Conservation (phyloP, 2,113 vertebrate genomes). For the Myiozetetes cayanensis region DNA sequence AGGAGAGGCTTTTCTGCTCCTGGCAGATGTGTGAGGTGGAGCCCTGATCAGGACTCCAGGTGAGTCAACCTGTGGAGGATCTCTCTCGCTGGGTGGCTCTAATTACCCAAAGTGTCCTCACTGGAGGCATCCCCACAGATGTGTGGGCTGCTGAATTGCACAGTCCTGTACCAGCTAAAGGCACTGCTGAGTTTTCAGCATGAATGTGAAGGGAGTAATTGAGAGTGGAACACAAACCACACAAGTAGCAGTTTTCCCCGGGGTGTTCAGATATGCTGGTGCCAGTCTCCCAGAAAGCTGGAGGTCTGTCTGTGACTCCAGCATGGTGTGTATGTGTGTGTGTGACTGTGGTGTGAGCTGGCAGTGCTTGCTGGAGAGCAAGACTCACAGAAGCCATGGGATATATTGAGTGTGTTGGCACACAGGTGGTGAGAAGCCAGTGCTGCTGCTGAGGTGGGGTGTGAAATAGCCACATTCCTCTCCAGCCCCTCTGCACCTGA, state of each 20-base stretch:
- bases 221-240: background rate
- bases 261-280: background rate
- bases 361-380: background rate
- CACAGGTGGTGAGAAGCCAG: accelerated
- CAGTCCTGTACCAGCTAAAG: background rate
- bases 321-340: accelerated
- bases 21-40: background rate
- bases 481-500: background rate
- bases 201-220: background rate
- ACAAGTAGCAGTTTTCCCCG: background rate
- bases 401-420: accelerated
- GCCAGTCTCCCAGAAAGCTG: background rate
- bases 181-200: background rate
- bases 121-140: background rate
- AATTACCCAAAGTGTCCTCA: background rate
- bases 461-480: accelerated
- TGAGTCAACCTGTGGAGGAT: background rate
- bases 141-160: background rate
- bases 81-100: background rate
- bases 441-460: background rate
- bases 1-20: background rate
- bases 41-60: background rate
- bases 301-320: background rate
- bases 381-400: accelerated
- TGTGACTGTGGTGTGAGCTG: background rate